These are phyloP conservation scores for Steinernema hermaphroditum DNA, from an alignment of 2,888 invertebrate genomes.

Conservation along the genomic window DNA sequence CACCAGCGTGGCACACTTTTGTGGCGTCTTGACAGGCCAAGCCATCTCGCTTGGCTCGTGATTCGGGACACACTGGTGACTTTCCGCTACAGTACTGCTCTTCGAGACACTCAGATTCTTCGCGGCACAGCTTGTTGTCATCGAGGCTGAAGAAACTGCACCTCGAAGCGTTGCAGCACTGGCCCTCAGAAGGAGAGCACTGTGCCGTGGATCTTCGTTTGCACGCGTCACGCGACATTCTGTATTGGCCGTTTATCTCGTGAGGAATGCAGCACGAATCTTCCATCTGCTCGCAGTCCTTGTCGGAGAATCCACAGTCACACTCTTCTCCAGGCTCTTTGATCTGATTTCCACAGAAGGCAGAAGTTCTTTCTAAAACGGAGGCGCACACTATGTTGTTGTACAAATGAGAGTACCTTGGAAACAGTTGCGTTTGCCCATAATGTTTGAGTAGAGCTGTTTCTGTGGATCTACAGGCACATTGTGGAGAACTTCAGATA, in stretches of 20 bases:
- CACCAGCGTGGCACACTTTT: slow-evolving; percentile 80
- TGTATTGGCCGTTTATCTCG: slow-evolving; percentile 48
- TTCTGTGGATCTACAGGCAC: slow-evolving; percentile 56
- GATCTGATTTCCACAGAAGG: slow-evolving; percentile 99
- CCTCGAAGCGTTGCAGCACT: slow-evolving; percentile 86
- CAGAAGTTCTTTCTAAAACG: slow-evolving; percentile 84
- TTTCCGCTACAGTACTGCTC: slow-evolving; percentile 60
- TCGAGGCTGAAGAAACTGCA: slow-evolving; percentile 71
- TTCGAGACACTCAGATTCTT: slow-evolving; percentile 63
- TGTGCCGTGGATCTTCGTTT: slow-evolving; percentile 70
- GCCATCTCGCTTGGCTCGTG: slow-evolving; percentile 81
- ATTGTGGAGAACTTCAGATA: slow-evolving; percentile 53
- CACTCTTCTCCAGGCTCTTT: slow-evolving; percentile 97
- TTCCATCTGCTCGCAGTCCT: slow-evolving; percentile 77
- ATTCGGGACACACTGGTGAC: slow-evolving; percentile 83
- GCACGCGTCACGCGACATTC: slow-evolving; percentile 70
- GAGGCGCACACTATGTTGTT: slow-evolving; percentile 43
- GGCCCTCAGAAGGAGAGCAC: slow-evolving; percentile 85
- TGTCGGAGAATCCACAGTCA: slow-evolving; percentile 82
- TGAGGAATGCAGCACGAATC: slow-evolving; percentile 83
- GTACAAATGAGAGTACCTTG: slow-evolving; percentile 70
- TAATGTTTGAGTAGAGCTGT: slow-evolving; percentile 70
- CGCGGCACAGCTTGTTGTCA: slow-evolving; percentile 69
- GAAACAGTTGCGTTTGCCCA: slow-evolving; percentile 90
- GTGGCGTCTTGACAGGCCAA: slow-evolving; percentile 96